A percentile compares a stretch with the other conserved stretches of the same genome.
Conservation (phyloP, 2,797 vertebrate genomes). For the Ctenochaetus hawaiiensis region DNA sequence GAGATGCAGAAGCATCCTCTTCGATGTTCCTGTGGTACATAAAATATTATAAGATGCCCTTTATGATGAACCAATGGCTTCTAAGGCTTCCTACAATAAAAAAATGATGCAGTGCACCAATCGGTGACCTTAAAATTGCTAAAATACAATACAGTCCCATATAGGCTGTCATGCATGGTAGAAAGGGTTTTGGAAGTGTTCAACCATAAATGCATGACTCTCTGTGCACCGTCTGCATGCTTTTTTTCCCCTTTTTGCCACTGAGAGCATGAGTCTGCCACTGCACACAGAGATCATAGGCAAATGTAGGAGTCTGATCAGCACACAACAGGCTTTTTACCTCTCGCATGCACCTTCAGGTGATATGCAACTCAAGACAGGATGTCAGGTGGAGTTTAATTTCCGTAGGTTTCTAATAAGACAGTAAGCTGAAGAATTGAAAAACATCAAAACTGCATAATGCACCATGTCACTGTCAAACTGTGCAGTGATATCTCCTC, state of each 20-base stretch:
- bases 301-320: not conserved
- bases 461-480: conserved; percentile 23
- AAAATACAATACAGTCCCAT: not conserved
- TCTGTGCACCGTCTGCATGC: not conserved
- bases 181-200: not conserved
- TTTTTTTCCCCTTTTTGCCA: not conserved
- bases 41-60: not conserved
- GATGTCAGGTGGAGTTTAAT: not conserved
- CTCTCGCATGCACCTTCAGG: conserved; percentile 11
- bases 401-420: not conserved
- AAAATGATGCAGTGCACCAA: not conserved
- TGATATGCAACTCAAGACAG: not conserved
- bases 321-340: not conserved
- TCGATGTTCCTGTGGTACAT: not conserved
- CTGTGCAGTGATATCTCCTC: conserved; percentile 23
- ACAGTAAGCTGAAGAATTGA: not conserved
- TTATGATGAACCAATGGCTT: too few species aligned
- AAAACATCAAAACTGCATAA: conserved; percentile 20
- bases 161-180: not conserved
- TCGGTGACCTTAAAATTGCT: not conserved
- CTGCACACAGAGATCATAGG: not conserved
- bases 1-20: not conserved
- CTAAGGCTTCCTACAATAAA: not conserved
- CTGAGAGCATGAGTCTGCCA: not conserved
- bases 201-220: not conserved